phyloP scores from a whole-genome alignment of 2,888 invertebrate genomes.

The Girardia tigrina region DNA sequence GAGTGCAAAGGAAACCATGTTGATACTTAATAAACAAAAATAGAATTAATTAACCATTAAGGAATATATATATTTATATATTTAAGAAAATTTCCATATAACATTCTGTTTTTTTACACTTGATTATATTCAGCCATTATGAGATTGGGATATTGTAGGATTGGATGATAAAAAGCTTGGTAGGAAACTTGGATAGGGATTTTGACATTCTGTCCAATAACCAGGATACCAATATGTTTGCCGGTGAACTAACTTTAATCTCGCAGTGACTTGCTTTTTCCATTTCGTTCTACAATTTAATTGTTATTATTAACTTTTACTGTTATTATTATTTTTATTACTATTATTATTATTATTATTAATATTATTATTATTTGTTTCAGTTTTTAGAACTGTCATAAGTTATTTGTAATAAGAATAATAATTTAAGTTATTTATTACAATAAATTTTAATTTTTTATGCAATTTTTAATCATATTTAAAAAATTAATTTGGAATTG shows the following conservation, averaged over 20 bases:
- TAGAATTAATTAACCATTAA: too few relatives aligned
- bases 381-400: neutral
- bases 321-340: conserved; percentile 3
- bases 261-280: conserved; percentile 84
- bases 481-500: too few relatives aligned
- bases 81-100: neutral
- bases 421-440: too few relatives aligned
- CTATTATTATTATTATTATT: conserved; percentile 18
- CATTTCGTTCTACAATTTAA: conserved; percentile 65
- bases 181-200: conserved; percentile 32
- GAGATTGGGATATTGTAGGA: neutral
- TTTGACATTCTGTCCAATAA: conserved; percentile 39
- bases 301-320: neutral
- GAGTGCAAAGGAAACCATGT: too few relatives aligned
- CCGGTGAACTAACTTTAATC: conserved; percentile 72
- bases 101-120: neutral
- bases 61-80: too few relatives aligned
- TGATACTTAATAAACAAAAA: too few relatives aligned
- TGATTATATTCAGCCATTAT: neutral
- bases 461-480: too few relatives aligned
- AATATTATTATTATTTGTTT: neutral
- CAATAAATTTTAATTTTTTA: too few relatives aligned
- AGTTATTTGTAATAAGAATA: neutral
- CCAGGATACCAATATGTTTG: conserved; percentile 59
- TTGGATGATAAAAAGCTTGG: conserved; percentile 27